Evolutionary conservation across 2,797 vertebrate species (phyloP).

Genomic region (Fringilla coelebs): DNA sequence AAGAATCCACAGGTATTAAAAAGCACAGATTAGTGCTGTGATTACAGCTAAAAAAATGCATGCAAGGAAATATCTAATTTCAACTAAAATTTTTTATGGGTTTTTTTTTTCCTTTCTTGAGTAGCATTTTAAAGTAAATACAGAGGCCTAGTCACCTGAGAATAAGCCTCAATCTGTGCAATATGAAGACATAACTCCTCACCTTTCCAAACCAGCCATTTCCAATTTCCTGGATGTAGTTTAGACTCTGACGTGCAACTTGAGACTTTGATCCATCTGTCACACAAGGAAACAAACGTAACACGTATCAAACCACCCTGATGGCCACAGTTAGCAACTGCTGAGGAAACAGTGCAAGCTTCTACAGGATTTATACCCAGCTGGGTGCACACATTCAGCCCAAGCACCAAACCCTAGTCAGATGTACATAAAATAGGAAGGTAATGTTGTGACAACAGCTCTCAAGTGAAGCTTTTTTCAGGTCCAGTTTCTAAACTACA

Average conservation of each 20-base stretch:
- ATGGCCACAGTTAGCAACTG: not conserved
- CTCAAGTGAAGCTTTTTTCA: not conserved
- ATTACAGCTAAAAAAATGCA: not conserved
- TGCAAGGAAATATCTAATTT: not conserved
- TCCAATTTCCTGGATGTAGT: slow-evolving; percentile 97
- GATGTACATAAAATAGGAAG: not conserved
- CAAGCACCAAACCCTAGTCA: not conserved
- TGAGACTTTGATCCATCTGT: slow-evolving; percentile 87
- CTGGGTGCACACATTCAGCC: not conserved
- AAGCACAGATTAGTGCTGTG: not conserved
- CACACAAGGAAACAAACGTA: not conserved
- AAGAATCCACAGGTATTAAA: not conserved
- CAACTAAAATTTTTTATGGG: not conserved
- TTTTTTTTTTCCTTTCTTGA: not conserved
- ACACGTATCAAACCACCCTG: not conserved
- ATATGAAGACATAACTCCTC: not conserved
- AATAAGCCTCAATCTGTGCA: not conserved
- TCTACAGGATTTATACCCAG: not conserved
- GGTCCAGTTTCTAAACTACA: not conserved
- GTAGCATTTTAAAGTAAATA: not conserved
- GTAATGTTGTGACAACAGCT: not conserved
- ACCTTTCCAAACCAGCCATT: slow-evolving; percentile 98
- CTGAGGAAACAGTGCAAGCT: not conserved
- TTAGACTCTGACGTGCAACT: slow-evolving; percentile 90
- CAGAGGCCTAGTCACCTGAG: not conserved